These are phyloP conservation scores for Ptyas mucosa DNA, from an alignment of 2,113 vertebrate genomes.

Conservation along the genomic window DNA sequence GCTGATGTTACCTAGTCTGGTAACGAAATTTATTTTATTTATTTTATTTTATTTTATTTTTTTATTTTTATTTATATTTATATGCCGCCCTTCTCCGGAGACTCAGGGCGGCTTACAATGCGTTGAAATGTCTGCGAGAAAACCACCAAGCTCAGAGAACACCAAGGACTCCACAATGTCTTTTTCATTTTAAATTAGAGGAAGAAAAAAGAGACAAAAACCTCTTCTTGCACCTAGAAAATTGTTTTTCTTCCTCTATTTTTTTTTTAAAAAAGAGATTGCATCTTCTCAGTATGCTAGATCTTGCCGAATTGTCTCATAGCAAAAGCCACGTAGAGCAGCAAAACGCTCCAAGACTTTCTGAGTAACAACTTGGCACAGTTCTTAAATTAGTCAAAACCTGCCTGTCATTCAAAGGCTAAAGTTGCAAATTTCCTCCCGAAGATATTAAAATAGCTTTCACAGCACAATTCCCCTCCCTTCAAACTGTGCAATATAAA, in stretches of 20 bases:
- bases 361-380: not conserved
- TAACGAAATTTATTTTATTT: too few relatives aligned
- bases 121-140: not conserved
- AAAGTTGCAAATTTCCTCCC: not conserved
- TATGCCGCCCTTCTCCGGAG: too few relatives aligned
- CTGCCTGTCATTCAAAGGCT: not conserved
- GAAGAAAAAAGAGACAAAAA: not conserved
- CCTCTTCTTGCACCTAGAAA: not conserved
- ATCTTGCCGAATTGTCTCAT: not conserved
- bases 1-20: not conserved
- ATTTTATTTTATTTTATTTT: too few relatives aligned
- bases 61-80: too few relatives aligned
- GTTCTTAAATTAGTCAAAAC: not conserved
- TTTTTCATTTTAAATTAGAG: not conserved
- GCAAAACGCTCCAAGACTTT: not conserved
- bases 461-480: not conserved
- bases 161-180: not conserved
- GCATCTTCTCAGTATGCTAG: not conserved
- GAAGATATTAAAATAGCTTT: not conserved
- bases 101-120: too few relatives aligned
- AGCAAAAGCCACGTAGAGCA: not conserved
- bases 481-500: not conserved
- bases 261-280: not conserved
- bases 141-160: not conserved
- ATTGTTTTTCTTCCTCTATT: not conserved